Percentiles rank a stretch among this genome's conserved stretches.
Conservation (phyloP, 2,797 vertebrate genomes). For the Odontamblyopus lacepedii region DNA sequence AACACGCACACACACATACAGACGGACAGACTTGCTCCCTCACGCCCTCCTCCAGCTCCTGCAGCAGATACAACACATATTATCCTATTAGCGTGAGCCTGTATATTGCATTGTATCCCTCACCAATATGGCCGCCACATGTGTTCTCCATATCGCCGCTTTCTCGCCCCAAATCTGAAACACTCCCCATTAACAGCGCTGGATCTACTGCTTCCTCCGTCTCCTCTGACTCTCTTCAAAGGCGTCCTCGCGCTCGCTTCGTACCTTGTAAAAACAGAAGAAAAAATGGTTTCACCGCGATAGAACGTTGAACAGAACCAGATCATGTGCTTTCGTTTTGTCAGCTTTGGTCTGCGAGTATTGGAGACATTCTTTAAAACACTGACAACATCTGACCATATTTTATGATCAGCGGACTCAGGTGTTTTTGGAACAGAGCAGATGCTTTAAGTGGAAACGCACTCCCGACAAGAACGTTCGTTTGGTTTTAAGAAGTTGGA, state of each 20-base stretch:
- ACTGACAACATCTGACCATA: constrained; percentile 73
- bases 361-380: constrained; percentile 78
- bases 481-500: background rate
- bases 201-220: constrained; percentile 70
- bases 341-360: constrained; percentile 71
- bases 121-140: constrained; percentile 66
- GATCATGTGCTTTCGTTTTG: constrained; percentile 74
- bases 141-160: constrained; percentile 75
- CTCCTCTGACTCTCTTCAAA: constrained; percentile 75
- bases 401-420: constrained; percentile 62
- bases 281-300: constrained; percentile 65
- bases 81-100: constrained; percentile 14
- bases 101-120: constrained; percentile 29
- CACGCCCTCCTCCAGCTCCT: no score
- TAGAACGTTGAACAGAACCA: constrained; percentile 60
- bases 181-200: constrained; percentile 74
- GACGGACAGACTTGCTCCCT: no score
- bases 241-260: constrained; percentile 50
- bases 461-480: constrained; percentile 32
- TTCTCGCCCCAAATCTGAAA: constrained; percentile 71
- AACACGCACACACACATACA: no score
- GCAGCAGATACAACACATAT: no score
- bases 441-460: constrained; percentile 61
- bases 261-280: constrained; percentile 75
- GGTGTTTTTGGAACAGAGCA: constrained; percentile 53